Percentiles rank a stretch among this genome's conserved stretches.
These are phyloP conservation scores for Eptatretus atami DNA, from an alignment of 2,797 vertebrate species.

Conservation along the genomic window DNA sequence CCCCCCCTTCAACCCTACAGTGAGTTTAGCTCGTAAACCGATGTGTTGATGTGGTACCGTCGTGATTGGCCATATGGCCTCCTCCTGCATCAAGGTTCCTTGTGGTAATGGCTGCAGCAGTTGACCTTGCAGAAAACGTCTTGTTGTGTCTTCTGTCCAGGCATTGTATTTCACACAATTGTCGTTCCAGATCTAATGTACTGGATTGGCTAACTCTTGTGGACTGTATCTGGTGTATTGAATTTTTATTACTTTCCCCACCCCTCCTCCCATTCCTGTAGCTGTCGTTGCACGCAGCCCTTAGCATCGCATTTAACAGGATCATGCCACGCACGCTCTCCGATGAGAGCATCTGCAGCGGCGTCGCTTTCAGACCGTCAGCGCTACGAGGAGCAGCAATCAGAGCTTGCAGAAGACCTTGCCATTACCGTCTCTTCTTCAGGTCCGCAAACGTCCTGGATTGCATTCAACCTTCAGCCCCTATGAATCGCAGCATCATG, in stretches of 20 bases:
- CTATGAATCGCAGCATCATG: no score
- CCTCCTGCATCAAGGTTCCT: no score
- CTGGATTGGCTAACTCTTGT: no score
- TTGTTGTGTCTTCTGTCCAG: no score
- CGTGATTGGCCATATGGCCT: no score
- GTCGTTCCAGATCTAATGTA: no score
- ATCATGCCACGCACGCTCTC: constrained; percentile 50
- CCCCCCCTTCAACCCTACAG: no score
- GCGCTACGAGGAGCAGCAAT: constrained; percentile 22
- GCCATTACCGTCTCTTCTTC: constrained; percentile 33
- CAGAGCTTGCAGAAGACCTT: constrained; percentile 20
- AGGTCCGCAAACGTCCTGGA: constrained; percentile 59
- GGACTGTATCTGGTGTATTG: neutral
- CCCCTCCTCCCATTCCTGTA: constrained; percentile 15
- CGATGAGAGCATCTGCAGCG: constrained; percentile 52
- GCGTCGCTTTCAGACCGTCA: constrained; percentile 23
- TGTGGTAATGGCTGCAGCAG: no score
- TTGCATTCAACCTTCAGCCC: constrained; percentile 33
- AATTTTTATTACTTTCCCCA: constrained; percentile 7
- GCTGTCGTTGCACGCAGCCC: constrained; percentile 41
- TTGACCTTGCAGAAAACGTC: no score
- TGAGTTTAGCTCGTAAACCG: no score
- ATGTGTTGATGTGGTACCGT: no score
- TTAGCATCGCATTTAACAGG: constrained; percentile 16
- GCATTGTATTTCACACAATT: no score